Conservation (phyloP, 2,113 vertebrate genomes). For the Cygnus buccinator region DNA sequence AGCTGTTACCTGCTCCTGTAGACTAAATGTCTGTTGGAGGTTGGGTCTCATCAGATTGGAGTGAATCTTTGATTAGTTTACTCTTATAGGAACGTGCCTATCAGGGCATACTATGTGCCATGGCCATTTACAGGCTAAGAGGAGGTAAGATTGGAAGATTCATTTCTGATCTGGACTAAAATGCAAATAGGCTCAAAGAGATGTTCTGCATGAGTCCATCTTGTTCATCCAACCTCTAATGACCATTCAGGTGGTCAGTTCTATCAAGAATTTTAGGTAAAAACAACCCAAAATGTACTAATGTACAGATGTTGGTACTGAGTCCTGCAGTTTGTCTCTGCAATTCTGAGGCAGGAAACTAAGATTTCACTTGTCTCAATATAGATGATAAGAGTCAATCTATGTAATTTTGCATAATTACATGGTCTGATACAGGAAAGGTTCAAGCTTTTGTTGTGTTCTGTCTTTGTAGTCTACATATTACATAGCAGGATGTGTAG, state of each 20-base stretch:
- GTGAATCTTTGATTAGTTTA: not conserved
- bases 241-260: fast-evolving
- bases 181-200: not conserved
- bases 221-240: not conserved
- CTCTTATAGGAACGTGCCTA: no score
- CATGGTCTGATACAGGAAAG: not conserved
- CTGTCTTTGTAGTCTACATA: not conserved
- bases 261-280: not conserved
- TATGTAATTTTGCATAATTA: not conserved
- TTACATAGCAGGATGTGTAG: not conserved
- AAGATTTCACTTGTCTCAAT: not conserved
- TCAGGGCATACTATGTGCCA: not conserved
- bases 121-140: not conserved
- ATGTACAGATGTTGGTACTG: fast-evolving
- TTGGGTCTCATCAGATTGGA: not conserved
- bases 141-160: not conserved
- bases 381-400: not conserved
- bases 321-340: not conserved
- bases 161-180: not conserved
- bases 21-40: not conserved
- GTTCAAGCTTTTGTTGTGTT: fast-evolving
- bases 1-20: not conserved
- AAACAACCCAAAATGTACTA: not conserved
- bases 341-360: not conserved
- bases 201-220: not conserved